Conservation (phyloP, 2,797 vertebrate species). For the Mus caroli region DNA sequence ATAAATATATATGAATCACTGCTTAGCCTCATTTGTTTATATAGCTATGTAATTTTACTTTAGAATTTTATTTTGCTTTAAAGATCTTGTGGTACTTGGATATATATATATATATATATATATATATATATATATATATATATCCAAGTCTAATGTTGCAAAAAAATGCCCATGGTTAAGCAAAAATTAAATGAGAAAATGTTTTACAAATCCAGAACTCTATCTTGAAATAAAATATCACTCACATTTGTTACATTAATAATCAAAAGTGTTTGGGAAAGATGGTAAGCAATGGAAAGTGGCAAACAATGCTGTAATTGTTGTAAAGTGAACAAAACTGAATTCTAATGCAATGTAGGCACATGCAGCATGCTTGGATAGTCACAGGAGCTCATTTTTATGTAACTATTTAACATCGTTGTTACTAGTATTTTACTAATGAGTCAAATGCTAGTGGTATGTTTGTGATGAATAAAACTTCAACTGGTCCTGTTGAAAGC, state of each 20-base stretch:
- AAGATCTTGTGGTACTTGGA: background rate
- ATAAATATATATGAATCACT: background rate
- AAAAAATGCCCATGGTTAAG: background rate
- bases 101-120: background rate
- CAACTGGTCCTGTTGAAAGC: background rate
- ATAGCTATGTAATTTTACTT: background rate
- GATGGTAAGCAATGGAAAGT: too few species aligned
- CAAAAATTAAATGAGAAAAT: slow-evolving; percentile 4
- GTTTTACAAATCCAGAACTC: slow-evolving; percentile 31
- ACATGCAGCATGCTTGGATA: background rate
- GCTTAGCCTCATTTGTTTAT: background rate
- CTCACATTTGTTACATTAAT: background rate
- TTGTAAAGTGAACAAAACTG: background rate
- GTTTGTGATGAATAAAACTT: slow-evolving; percentile 49
- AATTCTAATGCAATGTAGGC: background rate
- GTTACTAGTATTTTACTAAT: slow-evolving; percentile 27
- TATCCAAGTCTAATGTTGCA: background rate
- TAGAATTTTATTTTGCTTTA: slow-evolving; percentile 32
- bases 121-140: background rate
- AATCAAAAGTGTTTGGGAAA: background rate
- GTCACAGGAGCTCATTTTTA: background rate
- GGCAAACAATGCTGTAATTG: background rate
- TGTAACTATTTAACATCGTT: background rate
- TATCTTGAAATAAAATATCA: background rate
- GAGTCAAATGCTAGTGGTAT: background rate